Conservation (phyloP, 2,888 invertebrate genomes). For the Cosmorhoe ocellata region DNA sequence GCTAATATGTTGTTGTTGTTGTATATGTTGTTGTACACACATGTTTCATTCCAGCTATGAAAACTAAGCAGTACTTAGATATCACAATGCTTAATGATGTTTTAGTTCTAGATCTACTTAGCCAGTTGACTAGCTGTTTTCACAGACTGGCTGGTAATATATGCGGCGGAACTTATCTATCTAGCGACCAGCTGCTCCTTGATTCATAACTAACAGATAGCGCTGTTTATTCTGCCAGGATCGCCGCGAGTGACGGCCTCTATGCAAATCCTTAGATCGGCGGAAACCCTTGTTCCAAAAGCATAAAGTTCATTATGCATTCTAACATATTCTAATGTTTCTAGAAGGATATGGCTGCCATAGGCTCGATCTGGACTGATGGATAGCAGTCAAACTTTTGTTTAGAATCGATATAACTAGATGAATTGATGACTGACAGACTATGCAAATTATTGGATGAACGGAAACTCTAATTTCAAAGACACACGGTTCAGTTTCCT, state of each 20-base stretch:
- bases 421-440: background rate
- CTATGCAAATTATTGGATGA: background rate
- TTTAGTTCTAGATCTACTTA: background rate
- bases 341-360: conserved; percentile 14
- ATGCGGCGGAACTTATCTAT: conserved; percentile 76
- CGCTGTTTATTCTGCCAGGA: conserved; percentile 56
- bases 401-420: conserved; percentile 2
- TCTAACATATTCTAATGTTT: conserved; percentile 11
- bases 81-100: too few species aligned
- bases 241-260: conserved; percentile 44
- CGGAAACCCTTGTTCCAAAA: conserved; percentile 6
- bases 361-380: conserved; percentile 19
- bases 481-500: too few species aligned
- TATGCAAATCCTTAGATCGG: conserved; percentile 28
- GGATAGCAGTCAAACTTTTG: conserved; percentile 11
- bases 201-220: conserved; percentile 64
- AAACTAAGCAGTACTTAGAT: too few species aligned
- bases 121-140: conserved; percentile 11
- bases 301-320: conserved; percentile 5
- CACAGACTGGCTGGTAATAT: conserved; percentile 38
- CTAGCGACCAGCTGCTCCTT: conserved; percentile 62
- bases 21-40: too few species aligned
- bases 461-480: background rate
- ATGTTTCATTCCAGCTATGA: too few species aligned
- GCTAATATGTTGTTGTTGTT: too few species aligned